Percentiles rank a stretch among this genome's conserved stretches.
phyloP scores from a whole-genome alignment of 2,113 vertebrate species.

The Phylloscopus whistleri region DNA sequence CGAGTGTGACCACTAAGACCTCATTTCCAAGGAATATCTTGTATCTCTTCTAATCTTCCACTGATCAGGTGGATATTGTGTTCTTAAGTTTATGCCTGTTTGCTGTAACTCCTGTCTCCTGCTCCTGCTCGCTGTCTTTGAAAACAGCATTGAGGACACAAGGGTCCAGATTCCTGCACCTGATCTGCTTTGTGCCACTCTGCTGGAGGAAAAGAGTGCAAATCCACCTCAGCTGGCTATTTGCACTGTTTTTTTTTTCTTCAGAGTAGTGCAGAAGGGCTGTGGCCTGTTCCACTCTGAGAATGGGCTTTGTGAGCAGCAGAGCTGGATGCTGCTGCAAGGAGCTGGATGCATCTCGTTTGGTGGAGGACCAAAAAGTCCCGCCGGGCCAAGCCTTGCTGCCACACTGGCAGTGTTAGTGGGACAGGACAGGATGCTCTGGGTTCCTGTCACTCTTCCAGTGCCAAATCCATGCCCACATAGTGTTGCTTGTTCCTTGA shows the following conservation, averaged over 20 bases:
- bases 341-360: not conserved
- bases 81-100: not conserved
- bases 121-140: not conserved
- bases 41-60: constrained; percentile 1
- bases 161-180: not conserved
- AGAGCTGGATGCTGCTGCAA: not conserved
- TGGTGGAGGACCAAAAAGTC: not conserved
- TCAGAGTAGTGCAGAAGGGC: not conserved
- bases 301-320: not conserved
- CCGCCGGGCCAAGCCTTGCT: not conserved
- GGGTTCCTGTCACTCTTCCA: not conserved
- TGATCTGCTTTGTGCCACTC: not conserved
- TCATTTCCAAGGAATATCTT: constrained; percentile 9
- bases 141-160: not conserved
- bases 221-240: not conserved
- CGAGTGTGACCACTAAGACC: not conserved
- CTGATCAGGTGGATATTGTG: not conserved
- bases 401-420: not conserved
- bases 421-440: not conserved
- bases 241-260: not conserved
- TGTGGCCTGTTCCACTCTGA: fast-evolving
- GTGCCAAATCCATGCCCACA: not conserved
- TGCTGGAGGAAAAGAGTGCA: not conserved
- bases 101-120: not conserved
- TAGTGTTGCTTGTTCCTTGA: not conserved